These are phyloP conservation scores for Syngnathus rostellatus DNA, from an alignment of 2,797 vertebrate genomes.

Conservation along the genomic window DNA sequence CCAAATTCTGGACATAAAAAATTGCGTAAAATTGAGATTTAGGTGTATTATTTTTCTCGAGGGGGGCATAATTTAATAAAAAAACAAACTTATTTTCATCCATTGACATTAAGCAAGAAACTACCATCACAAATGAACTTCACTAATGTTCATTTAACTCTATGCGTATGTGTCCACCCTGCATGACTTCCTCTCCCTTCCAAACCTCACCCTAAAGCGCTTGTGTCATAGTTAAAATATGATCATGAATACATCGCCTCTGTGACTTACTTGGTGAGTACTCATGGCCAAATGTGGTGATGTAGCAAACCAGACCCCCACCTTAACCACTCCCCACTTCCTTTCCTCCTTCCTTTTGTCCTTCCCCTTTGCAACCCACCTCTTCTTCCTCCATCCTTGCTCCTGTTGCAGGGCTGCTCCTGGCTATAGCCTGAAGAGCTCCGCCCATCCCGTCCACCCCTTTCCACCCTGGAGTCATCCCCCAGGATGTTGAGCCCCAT, in stretches of 20 bases:
- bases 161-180: conserved; percentile 32
- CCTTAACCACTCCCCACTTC: conserved; percentile 22
- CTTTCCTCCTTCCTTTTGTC: conserved; percentile 27
- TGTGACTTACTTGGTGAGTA: conserved; percentile 37
- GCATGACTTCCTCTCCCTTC: conserved; percentile 25
- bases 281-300: conserved; percentile 50
- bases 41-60: too few species aligned
- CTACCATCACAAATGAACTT: background rate
- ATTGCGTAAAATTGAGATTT: too few species aligned
- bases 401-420: conserved; percentile 74
- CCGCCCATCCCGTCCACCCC: conserved; percentile 67
- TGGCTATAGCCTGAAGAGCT: conserved; percentile 75
- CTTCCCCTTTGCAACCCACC: conserved; percentile 26
- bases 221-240: conserved; percentile 20
- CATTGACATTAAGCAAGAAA: background rate
- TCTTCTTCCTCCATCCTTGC: conserved; percentile 49
- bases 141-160: conserved; percentile 13
- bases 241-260: conserved; percentile 26
- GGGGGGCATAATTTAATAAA: too few species aligned
- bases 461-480: conserved; percentile 70
- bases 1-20: too few species aligned
- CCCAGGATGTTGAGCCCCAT: conserved; percentile 77
- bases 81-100: background rate
- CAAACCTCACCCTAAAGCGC: conserved; percentile 17
- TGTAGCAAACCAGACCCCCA: conserved; percentile 56